Percentiles rank a stretch among this genome's conserved stretches.
Conservation (phyloP, 2,888 invertebrate species). For the Latrodectus hesperus region DNA sequence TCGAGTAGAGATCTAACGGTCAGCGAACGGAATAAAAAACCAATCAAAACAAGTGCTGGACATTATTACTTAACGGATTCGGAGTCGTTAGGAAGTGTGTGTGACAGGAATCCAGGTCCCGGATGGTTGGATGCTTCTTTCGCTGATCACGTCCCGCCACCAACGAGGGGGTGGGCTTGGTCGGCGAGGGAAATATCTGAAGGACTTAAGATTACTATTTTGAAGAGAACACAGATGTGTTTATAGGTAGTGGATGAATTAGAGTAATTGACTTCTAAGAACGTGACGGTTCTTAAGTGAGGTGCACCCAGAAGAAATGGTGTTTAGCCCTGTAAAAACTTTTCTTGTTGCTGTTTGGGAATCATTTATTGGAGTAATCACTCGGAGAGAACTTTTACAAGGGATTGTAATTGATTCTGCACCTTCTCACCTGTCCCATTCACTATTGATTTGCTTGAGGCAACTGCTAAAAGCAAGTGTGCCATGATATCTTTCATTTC, state of each 20-base stretch:
- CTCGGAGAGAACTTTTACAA: background rate
- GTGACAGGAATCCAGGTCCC: slow-evolving; percentile 45
- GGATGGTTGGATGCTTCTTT: slow-evolving; percentile 2
- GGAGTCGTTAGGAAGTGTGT: slow-evolving; percentile 37
- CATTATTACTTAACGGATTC: slow-evolving; percentile 65
- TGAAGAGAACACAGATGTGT: slow-evolving; percentile 15
- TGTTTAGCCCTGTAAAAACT: background rate
- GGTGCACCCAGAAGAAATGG: background rate
- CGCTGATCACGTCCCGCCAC: slow-evolving; percentile 32
- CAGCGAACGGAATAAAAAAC: slow-evolving; percentile 31
- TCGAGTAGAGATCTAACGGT: slow-evolving; percentile 9
- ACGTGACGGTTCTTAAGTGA: slow-evolving; percentile 2
- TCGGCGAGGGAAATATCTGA: slow-evolving; percentile 14
- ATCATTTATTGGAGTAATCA: background rate
- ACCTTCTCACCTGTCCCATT: background rate
- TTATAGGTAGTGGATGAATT: slow-evolving; percentile 19
- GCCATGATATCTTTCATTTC: no score
- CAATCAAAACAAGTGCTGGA: slow-evolving; percentile 59
- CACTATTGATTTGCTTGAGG: no score
- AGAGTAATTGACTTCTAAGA: slow-evolving; percentile 29
- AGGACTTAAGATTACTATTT: slow-evolving; percentile 18
- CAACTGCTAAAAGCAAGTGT: no score
- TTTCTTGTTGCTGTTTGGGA: background rate
- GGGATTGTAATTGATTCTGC: background rate
- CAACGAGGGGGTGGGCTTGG: slow-evolving; percentile 8